Evolutionary conservation across 2,113 vertebrate species (phyloP).

Genomic region (Xenopus laevis): DNA sequence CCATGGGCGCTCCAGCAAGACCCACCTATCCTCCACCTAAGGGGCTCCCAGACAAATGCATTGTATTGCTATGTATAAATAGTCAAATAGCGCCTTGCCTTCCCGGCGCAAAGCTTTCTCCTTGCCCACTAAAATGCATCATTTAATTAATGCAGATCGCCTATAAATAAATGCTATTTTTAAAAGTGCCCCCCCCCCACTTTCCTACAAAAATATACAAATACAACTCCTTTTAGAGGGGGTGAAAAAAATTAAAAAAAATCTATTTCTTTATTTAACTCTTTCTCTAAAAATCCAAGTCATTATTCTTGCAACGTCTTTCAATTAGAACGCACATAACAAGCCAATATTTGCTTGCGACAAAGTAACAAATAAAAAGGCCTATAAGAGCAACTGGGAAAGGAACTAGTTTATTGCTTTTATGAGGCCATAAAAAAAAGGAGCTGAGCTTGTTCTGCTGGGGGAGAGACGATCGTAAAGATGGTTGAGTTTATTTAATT

Average conservation of each 20-base stretch:
- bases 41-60: too few relatives aligned
- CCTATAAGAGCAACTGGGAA: constrained; percentile 67
- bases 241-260: too few relatives aligned
- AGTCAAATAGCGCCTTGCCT: too few relatives aligned
- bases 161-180: too few relatives aligned
- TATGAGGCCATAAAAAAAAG: constrained; percentile 84
- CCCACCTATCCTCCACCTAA: too few relatives aligned
- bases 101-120: too few relatives aligned
- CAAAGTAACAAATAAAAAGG: constrained; percentile 65
- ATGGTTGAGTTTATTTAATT: constrained; percentile 90
- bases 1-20: not conserved
- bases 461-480: constrained; percentile 84
- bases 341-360: constrained; percentile 63
- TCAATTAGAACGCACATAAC: constrained; percentile 66
- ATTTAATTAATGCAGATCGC: too few relatives aligned
- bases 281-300: constrained; percentile 50
- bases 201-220: too few relatives aligned
- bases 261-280: constrained; percentile 20
- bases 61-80: too few relatives aligned
- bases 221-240: too few relatives aligned
- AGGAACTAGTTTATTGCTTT: constrained; percentile 76
- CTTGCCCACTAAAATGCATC: too few relatives aligned
- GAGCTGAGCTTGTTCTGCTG: constrained; percentile 76
- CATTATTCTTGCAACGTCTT: constrained; percentile 63
- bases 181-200: too few relatives aligned